Base-by-base conservation (phyloP, 92 coral and sea anemone species). In the Plumapathes pennacea region DNA sequence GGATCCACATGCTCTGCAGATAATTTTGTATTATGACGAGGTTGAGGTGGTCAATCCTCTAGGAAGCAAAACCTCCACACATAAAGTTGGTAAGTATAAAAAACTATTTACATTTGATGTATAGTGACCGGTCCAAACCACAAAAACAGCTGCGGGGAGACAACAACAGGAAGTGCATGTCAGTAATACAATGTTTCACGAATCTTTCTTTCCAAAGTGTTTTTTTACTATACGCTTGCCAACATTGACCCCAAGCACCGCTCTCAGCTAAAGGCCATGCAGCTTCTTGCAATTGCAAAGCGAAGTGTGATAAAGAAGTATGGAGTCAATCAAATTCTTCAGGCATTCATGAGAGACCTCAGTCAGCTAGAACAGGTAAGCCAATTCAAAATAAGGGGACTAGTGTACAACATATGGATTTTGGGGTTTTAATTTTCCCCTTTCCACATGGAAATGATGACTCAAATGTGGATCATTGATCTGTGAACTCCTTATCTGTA, bases 1-100 rank as follows among this genome's bases (percentile, higher is more conserved):
- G 28, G 62, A 66, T 21, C 74, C 52, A 0, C 25, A 18, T 51
- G 74, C 62, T 9, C 18, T 66, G 33, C 74, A 66, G 53, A 51
- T 66, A 6, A 52, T 52, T 2, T 23, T 67, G 19, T 67, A 67
- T 30, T 67, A 54, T 42, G 74, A 67, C 54, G 63, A 67, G 29
- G 54, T 54, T 8, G 74, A 67, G 44, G 74, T 54, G 15, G 54
- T 41, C 4, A 67, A 67, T 67, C 74, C 74, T 15, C 42, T 67
- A 32, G 64, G 74, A 11, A 42, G 74, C 45, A 67, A 67, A 42
- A 42, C 74, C 27, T 24, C 51, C 1, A 66, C 38, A 14, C 74
- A 66, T 39, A 66, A 66, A 40, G 28, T 67, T 40, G 73, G 73
- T 66, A 64, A 40, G 26, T 47, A 24, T 47, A 30, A 24, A 47